Evolutionary conservation across 1,140 invertebrate species (phyloP).

Genomic region (Theocolax elegans): DNA sequence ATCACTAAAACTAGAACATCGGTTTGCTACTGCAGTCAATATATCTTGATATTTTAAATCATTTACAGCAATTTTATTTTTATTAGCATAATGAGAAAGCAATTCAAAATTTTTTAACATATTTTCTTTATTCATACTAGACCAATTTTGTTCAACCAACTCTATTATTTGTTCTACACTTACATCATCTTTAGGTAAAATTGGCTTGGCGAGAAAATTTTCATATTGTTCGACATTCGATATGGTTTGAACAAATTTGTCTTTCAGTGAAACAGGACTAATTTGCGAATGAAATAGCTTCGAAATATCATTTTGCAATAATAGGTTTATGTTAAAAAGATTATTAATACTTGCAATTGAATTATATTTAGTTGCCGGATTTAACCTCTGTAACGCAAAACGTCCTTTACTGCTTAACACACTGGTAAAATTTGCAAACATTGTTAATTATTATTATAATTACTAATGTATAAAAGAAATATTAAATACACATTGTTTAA

Average conservation of each 20-base stretch:
- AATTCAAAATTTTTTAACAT: constrained; percentile 41
- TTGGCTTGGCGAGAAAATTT: too few species aligned
- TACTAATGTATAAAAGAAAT: too few species aligned
- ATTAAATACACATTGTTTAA: too few species aligned
- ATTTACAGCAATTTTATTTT: background rate
- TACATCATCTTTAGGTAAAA: background rate
- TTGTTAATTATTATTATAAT: too few species aligned
- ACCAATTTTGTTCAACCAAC: constrained; percentile 41
- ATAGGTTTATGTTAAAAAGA: background rate
- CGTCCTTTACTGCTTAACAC: background rate
- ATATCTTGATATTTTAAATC: constrained; percentile 47
- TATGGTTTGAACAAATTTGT: background rate
- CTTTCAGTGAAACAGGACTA: background rate
- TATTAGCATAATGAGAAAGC: constrained; percentile 40
- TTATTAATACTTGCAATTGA: background rate
- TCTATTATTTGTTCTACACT: constrained; percentile 17
- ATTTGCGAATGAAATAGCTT: background rate
- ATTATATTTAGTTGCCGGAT: background rate
- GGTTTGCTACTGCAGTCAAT: constrained; percentile 48
- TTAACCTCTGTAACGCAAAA: background rate
- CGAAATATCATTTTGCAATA: background rate
- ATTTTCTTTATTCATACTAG: constrained; percentile 15
- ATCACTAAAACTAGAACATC: constrained; percentile 1
- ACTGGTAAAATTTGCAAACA: background rate
- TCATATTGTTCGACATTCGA: too few species aligned